Base-by-base conservation (phyloP, 2,888 invertebrate genomes). In the Zhuqinia jingwanae region DNA sequence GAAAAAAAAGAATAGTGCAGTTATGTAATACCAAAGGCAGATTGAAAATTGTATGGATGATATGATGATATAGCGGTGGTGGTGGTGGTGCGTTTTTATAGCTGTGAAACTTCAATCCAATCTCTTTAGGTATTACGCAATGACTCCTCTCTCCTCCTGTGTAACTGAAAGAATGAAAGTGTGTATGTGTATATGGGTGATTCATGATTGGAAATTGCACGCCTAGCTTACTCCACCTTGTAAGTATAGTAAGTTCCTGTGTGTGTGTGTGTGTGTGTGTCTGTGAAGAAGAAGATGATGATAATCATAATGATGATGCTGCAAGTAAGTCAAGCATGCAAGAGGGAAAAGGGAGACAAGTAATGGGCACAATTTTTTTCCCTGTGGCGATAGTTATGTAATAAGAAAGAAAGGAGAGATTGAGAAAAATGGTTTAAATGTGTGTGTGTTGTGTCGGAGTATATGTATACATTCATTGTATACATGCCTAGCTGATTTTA, bases 131-230 rank as follows among this genome's bases (percentile, higher is more conserved):
- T 85, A 78, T 77, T 70, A 78, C 68, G 78, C 78, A 85, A 85
- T 70, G 78, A 78, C 70, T 85, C 42, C 45, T 47, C 50, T 1
- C 25, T n/a, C 25, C 50, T 1, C 25, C 10, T 3, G 42, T 68
- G 42, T 68, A 17, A 25, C 25, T 25, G 68, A 58, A 25, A 45
- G 68, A 42, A 42, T n/a, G 22, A 68, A 42, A 68, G 50, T 47
- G 56, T 56, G 70, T 73, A n/a, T n/a, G n/a, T n/a, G n/a, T n/a
- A n/a, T n/a, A n/a, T n/a, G n/a, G n/a, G 50, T 75, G 58, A 79
- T 79, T 85, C 85, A 85, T 73, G 85, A 85, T 85, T 85, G 85
- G 85, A 85, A 73, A 85, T 73, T 85, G 73, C 42, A 63, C 47
- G 25, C 27, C 78, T 30, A 17, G 36, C 20, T 20, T 65, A 42